Percentiles rank a stretch among this genome's conserved stretches.
Evolutionary conservation across 1,140 invertebrate species (phyloP).

Genomic region (Drosophila paulistorum): DNA sequence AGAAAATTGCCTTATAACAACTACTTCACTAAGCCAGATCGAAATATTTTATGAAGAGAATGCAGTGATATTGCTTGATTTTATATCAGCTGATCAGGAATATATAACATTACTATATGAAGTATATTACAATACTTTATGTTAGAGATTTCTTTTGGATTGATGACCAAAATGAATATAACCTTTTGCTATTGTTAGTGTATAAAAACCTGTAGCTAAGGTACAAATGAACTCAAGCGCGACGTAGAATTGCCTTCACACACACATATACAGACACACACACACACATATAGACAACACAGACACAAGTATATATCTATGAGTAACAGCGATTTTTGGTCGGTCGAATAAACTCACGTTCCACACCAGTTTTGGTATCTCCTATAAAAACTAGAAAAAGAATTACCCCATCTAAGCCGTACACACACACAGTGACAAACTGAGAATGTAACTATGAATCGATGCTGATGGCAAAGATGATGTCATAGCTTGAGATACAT

Average conservation of each 20-base stretch:
- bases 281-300: neutral
- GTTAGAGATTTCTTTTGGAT: no score
- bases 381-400: slow-evolving; percentile 34
- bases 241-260: slow-evolving; percentile 19
- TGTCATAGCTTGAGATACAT: slow-evolving; percentile 59
- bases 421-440: slow-evolving; percentile 6
- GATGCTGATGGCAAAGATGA: slow-evolving; percentile 57
- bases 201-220: slow-evolving; percentile 63
- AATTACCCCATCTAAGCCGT: slow-evolving; percentile 20
- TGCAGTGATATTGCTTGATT: no score
- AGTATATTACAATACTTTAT: no score
- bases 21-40: no score
- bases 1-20: no score
- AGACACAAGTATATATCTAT: slow-evolving; percentile 41
- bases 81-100: no score
- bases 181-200: no score
- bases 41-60: no score
- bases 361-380: slow-evolving; percentile 67
- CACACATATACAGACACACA: slow-evolving; percentile 13
- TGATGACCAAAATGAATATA: no score
- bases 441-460: slow-evolving; percentile 39
- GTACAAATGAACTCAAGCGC: slow-evolving; percentile 58
- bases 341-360: slow-evolving; percentile 55
- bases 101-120: no score
- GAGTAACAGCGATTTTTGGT: slow-evolving; percentile 58